Percentiles rank a stretch among this genome's conserved stretches.
phyloP scores from a whole-genome alignment of 2,113 vertebrate species.

The Rhynchopsitta pachyrhyncha region DNA sequence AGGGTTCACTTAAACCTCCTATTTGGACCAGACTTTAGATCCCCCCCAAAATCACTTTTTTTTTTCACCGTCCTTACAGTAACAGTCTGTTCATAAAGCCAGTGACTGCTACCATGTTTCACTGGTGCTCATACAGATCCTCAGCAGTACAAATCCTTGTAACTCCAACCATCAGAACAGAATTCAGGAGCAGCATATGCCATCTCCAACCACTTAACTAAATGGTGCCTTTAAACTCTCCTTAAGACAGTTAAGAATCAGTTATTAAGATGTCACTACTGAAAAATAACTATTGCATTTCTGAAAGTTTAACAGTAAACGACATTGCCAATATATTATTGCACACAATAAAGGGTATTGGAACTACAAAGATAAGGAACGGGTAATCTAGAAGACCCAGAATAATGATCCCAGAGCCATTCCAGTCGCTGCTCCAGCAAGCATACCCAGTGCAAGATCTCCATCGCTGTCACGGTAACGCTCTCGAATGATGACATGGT shows the following conservation, averaged over 20 bases:
- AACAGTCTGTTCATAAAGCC: neutral
- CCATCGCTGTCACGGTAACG: slow-evolving; percentile 83
- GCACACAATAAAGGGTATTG: slow-evolving; percentile 59
- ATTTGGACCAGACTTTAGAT: neutral
- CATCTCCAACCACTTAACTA: neutral
- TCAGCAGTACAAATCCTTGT: neutral
- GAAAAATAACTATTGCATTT: slow-evolving; percentile 64
- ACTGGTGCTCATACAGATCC: slow-evolving; percentile 8
- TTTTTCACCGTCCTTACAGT: neutral
- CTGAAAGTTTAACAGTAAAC: slow-evolving; percentile 65
- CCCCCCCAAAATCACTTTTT: neutral
- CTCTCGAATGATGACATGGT: slow-evolving; percentile 87
- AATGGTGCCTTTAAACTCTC: slow-evolving; percentile 12
- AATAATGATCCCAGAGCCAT: slow-evolving; percentile 94
- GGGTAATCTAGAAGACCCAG: slow-evolving; percentile 86
- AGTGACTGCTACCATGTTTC: slow-evolving; percentile 5
- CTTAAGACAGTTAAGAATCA: slow-evolving; percentile 39
- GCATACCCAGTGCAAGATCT: slow-evolving; percentile 89
- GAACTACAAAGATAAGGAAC: slow-evolving; percentile 49
- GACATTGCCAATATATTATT: slow-evolving; percentile 70
- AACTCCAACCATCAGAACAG: neutral
- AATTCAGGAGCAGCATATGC: slow-evolving; percentile 1
- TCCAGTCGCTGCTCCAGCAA: slow-evolving; percentile 91
- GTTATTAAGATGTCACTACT: slow-evolving; percentile 60
- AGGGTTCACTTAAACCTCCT: neutral